phyloP scores from a whole-genome alignment of 2,113 vertebrate genomes.

The Cathartes aura region DNA sequence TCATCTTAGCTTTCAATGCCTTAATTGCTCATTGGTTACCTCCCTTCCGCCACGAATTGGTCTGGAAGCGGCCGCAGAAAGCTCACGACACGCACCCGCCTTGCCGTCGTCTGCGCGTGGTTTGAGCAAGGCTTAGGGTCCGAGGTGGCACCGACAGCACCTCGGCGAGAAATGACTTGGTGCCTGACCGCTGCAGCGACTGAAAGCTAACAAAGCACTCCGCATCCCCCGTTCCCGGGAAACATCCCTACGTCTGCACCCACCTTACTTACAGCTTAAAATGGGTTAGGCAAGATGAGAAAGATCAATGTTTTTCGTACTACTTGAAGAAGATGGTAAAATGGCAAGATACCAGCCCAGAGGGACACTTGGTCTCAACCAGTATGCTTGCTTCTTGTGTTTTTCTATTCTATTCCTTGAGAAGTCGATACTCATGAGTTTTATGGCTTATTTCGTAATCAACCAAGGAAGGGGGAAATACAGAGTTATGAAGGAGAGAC shows the following conservation, averaged over 20 bases:
- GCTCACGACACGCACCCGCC: fast-evolving
- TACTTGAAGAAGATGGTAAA: neutral
- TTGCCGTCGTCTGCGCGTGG: fast-evolving
- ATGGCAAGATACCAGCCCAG: neutral
- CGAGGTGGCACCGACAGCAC: fast-evolving
- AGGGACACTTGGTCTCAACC: fast-evolving
- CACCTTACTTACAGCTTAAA: too few relatives aligned
- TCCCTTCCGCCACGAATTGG: fast-evolving
- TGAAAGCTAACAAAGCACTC: neutral
- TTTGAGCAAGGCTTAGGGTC: neutral
- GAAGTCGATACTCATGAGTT: fast-evolving
- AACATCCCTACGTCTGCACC: fast-evolving
- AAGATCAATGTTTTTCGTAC: fast-evolving
- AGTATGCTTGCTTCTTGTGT: fast-evolving
- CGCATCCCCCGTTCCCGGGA: too few relatives aligned
- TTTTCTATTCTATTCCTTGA: neutral
- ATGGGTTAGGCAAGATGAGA: too few relatives aligned
- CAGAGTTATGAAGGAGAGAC: neutral
- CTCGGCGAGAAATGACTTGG: too few relatives aligned
- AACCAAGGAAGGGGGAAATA: too few relatives aligned
- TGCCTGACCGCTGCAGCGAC: fast-evolving
- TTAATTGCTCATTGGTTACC: neutral
- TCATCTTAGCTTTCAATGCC: neutral
- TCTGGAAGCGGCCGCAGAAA: neutral
- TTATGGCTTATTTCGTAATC: neutral